Base-by-base conservation (phyloP, 2,888 invertebrate species). In the Apeira syringaria region DNA sequence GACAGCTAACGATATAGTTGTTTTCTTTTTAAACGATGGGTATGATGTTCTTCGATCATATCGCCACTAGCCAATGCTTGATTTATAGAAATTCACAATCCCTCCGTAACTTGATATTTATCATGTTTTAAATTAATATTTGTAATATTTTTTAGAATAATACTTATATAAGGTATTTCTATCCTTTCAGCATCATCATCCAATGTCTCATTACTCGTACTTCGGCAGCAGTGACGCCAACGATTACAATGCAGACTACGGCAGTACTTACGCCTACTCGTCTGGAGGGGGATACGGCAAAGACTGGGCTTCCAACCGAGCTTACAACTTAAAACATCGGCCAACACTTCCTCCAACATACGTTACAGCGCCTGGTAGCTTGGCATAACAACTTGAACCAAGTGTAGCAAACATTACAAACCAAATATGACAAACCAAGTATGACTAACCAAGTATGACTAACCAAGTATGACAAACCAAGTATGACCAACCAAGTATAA, bases 261-360 rank as follows among this genome's bases (percentile, higher is more conserved):
- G 74, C 0, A 85, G 69, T 50, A 75, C 56, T 22, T 84, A 85
- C 36, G 68, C 80, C 0, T 86, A 86, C 31, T 80, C 86, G 0
- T 77, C 87, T 0, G 77, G 77, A 0, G 80, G 77, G 0, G 84
- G 74, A 0, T 88, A 86, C 31, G 79, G 76, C 0, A 90, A 90
- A 46, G 90, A 90, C 37, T 91, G 90, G 87, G 80, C 90, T 0
- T 76, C 88, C 0, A 90, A 90, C 50, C 65, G 91, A 28, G 91
- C 90, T 0, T 91, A 91, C 36, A 63, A 69, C 1, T 39, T 80
- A 46, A 89, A 86, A 28, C 77, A 79, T 12, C 67, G 85, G 17
- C 78, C 78, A 0, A 80, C 85, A 0, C 60, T 72, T 0, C 51
- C 81, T 0, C 80, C 88, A 0, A 64, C 76, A 1, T 89, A 86